Conservation (phyloP, 2,113 vertebrate species). For the Terrapene triunguis region DNA sequence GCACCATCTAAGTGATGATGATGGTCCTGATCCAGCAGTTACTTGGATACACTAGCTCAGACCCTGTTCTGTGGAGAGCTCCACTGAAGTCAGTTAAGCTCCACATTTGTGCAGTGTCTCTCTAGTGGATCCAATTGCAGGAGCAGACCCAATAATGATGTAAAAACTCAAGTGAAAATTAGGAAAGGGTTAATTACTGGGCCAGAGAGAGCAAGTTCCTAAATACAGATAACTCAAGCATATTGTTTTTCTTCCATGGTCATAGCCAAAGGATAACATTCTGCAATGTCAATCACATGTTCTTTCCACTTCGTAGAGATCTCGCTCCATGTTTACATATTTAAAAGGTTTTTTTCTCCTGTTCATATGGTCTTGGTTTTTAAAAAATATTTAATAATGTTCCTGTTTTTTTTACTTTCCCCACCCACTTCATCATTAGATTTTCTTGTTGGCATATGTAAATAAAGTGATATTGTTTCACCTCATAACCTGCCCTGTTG, state of each 20-base stretch:
- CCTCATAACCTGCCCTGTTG: conserved; percentile 27
- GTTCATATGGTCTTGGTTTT: neutral
- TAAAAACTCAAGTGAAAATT: neutral
- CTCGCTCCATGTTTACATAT: neutral
- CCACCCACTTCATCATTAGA: neutral
- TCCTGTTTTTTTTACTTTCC: neutral
- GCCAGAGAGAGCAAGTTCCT: neutral
- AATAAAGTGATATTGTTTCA: conserved; percentile 45
- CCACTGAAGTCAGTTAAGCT: neutral
- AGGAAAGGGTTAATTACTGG: neutral
- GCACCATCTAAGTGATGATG: neutral
- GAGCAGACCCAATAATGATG: neutral
- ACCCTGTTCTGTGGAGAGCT: neutral
- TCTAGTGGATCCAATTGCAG: neutral
- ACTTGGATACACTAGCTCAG: neutral
- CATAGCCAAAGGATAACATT: neutral
- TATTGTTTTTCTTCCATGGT: neutral
- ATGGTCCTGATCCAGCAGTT: neutral
- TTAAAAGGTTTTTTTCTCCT: neutral
- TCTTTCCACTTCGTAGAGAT: neutral
- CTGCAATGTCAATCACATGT: neutral
- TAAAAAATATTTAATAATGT: conserved; percentile 7
- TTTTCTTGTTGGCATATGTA: neutral
- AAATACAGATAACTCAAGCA: neutral
- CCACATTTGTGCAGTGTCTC: neutral